These are phyloP conservation scores for Carterocephalus palaemon DNA, from an alignment of 2,888 invertebrate species.

Conservation along the genomic window DNA sequence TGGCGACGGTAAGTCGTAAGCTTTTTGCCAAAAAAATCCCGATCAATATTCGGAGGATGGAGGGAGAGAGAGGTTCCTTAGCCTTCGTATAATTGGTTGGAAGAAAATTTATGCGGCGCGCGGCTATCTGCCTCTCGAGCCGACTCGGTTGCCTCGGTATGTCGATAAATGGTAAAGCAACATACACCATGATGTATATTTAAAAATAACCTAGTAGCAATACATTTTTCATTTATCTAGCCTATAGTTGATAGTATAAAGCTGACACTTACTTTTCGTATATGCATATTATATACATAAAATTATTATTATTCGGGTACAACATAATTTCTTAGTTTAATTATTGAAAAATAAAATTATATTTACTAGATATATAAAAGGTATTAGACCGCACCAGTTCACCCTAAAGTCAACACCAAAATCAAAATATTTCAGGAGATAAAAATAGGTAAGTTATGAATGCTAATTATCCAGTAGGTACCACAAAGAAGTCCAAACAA, in stretches of 20 bases:
- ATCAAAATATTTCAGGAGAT: too few relatives aligned
- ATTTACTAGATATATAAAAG: too few relatives aligned
- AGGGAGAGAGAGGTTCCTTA: conserved; percentile 44
- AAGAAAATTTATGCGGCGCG: conserved; percentile 56
- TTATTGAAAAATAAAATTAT: too few relatives aligned
- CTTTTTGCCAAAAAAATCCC: conserved; percentile 60
- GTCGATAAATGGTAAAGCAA: conserved; percentile 39
- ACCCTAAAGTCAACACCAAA: too few relatives aligned
- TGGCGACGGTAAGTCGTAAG: conserved; percentile 52
- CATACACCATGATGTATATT: conserved; percentile 35
- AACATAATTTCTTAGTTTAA: too few relatives aligned
- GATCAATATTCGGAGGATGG: conserved; percentile 68
- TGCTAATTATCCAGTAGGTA: too few relatives aligned
- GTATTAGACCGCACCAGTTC: too few relatives aligned
- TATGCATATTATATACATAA: too few relatives aligned
- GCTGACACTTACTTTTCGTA: neutral
- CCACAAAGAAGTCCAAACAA: too few relatives aligned
- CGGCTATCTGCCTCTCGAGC: conserved; percentile 47
- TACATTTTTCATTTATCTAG: conserved; percentile 26
- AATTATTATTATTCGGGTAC: too few relatives aligned
- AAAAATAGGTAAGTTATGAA: too few relatives aligned
- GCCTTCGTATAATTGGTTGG: conserved; percentile 63
- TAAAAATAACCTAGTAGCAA: conserved; percentile 31
- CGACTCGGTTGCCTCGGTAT: conserved; percentile 43
- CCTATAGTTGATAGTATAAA: conserved; percentile 5